Conservation (phyloP, 2,797 vertebrate genomes). For the Champsocephalus esox region DNA sequence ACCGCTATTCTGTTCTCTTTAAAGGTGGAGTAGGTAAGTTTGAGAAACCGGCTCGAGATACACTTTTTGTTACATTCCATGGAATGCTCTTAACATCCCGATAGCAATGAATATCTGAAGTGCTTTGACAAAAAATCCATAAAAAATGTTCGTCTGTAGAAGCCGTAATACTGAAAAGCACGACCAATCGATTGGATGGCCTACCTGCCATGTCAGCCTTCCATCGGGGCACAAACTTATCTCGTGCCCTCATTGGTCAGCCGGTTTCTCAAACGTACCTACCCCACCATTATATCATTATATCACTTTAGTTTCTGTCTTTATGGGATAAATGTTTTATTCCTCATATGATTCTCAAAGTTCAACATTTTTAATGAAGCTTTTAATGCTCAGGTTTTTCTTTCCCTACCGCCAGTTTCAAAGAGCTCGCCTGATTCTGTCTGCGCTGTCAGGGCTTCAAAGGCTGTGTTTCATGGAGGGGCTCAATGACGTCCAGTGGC, state of each 20-base stretch:
- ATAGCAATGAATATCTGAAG: too few relatives aligned
- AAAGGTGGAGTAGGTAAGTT: neutral
- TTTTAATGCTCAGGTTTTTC: conserved; percentile 63
- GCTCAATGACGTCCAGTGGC: conserved; percentile 78
- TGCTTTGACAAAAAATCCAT: too few relatives aligned
- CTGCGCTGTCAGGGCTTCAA: conserved; percentile 76
- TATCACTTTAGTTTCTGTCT: neutral
- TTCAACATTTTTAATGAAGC: conserved; percentile 49
- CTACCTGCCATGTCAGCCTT: too few relatives aligned
- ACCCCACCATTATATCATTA: neutral
- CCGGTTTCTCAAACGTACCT: too few relatives aligned
- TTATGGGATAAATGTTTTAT: conserved; percentile 25
- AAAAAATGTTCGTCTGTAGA: too few relatives aligned
- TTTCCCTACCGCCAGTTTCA: conserved; percentile 65
- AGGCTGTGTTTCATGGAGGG: conserved; percentile 66
- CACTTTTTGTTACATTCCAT: too few relatives aligned
- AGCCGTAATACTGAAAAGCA: too few relatives aligned
- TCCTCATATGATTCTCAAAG: conserved; percentile 35
- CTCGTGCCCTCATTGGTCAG: too few relatives aligned
- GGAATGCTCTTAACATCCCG: too few relatives aligned
- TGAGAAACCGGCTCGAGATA: too few relatives aligned
- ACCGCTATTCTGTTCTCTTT: conserved; percentile 1
- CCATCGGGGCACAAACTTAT: too few relatives aligned
- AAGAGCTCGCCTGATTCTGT: conserved; percentile 79
- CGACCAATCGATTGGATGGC: too few relatives aligned